Base-by-base conservation (phyloP, 2,888 invertebrate species). In the Adineta ricciae region DNA sequence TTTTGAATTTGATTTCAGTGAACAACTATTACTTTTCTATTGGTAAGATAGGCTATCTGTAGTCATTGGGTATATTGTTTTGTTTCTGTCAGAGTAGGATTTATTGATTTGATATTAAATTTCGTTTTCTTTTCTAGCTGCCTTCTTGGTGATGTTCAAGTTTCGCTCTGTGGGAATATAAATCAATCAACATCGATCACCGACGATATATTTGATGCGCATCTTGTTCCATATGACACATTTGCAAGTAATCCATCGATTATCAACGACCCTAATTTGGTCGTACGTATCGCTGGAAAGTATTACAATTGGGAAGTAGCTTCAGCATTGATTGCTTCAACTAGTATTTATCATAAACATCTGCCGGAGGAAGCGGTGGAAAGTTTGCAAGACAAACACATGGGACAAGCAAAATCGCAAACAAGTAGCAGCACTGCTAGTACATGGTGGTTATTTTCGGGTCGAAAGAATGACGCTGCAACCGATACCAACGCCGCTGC, bases 261-360 rank as follows among this genome's bases (percentile, higher is more conserved):
- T 87, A 92, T 95, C 87, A 94, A 94, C 89, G 89, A 90, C 87
- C 94, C 95, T 73, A 94, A 95, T 89, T 92, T 96, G 88, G 94
- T 96, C 87, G 94, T 96, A 88, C 93, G 95, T 88, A 93, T 96
- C 87, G 94, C 64, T 49, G 84, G 84, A 21, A 73, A 73, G 21
- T 78, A 78, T 72, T 84, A 87, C 38, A 94, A 94, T 88, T 97
- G 96, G 96, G 92, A 93, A 87, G 94, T 94, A 88, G 97, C 97
- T 88, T 94, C 94, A 86, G 96, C 97, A 78, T 93, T 96, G 89
- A 93, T 98, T 88, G 93, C 96, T 89, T 95, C 95, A 87, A 92
- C 95, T 87, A 93, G 95, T 87, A 94, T 94, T 87, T 97, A 94
- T 92, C 94, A 95, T 89, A 93, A 95, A 88, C 94, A 94, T 86